phyloP scores from a whole-genome alignment of 1,140 invertebrate genomes.

The Caerostris extrusa region DNA sequence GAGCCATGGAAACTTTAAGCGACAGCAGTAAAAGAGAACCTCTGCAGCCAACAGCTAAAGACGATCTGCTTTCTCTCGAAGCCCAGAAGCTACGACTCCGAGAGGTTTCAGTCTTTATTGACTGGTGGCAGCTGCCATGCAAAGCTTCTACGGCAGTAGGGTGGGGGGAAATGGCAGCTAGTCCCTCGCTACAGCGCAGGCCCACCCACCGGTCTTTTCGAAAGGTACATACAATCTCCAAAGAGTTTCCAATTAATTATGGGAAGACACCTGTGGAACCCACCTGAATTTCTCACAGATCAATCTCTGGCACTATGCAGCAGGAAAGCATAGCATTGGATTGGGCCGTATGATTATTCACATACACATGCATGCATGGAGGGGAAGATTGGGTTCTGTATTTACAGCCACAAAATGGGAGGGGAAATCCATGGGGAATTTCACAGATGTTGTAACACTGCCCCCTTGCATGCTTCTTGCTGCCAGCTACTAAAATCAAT shows the following conservation, averaged over 20 bases:
- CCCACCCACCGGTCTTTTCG: constrained; percentile 59
- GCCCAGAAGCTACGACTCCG: constrained; percentile 67
- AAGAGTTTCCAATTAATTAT: constrained; percentile 77
- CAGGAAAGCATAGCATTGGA: constrained; percentile 45
- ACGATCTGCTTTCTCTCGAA: constrained; percentile 39
- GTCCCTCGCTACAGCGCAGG: background rate
- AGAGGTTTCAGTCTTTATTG: constrained; percentile 70
- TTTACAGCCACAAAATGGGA: constrained; percentile 73
- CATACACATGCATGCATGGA: constrained; percentile 64
- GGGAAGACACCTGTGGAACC: constrained; percentile 65
- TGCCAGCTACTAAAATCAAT: constrained; percentile 68
- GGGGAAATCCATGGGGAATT: constrained; percentile 67
- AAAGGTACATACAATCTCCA: constrained; percentile 60
- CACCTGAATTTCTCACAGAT: constrained; percentile 73
- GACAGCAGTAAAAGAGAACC: constrained; percentile 15
- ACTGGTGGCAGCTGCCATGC: constrained; percentile 71
- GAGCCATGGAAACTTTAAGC: constrained; percentile 61
- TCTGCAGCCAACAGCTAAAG: constrained; percentile 42
- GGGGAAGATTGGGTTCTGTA: constrained; percentile 53
- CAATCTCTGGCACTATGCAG: constrained; percentile 72
- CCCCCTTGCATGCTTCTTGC: constrained; percentile 57
- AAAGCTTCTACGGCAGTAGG: constrained; percentile 52
- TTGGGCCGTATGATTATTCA: constrained; percentile 70
- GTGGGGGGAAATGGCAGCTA: background rate
- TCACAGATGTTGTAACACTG: constrained; percentile 71